phyloP scores from a whole-genome alignment of 2,797 vertebrate species.

The Eulemur coronatus region DNA sequence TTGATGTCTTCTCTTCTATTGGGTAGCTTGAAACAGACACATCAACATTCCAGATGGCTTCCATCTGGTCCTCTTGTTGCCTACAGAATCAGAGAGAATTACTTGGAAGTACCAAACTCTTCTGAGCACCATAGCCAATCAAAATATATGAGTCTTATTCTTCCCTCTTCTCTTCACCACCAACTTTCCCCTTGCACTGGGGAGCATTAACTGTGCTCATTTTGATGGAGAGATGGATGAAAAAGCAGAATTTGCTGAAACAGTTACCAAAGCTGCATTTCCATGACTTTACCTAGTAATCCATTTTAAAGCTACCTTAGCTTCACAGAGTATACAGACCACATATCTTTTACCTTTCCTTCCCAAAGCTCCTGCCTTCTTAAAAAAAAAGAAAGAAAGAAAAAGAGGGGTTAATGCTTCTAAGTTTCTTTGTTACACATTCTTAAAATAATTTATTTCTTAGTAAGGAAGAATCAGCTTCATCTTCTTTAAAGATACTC shows the following conservation, averaged over 20 bases:
- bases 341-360: not conserved
- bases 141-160: not conserved
- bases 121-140: not conserved
- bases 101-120: not conserved
- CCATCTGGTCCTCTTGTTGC: constrained; percentile 52
- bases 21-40: constrained; percentile 76
- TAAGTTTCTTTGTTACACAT: constrained; percentile 3
- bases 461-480: constrained; percentile 6
- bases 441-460: constrained; percentile 43
- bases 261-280: constrained; percentile 10
- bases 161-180: not conserved
- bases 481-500: not conserved
- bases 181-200: not conserved
- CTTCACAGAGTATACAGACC: not conserved
- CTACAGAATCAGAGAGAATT: constrained; percentile 57
- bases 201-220: not conserved
- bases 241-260: constrained; percentile 22
- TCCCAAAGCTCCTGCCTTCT: constrained; percentile 18
- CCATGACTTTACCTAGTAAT: constrained; percentile 23
- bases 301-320: constrained; percentile 4
- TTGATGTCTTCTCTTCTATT: constrained; percentile 70
- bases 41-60: constrained; percentile 76
- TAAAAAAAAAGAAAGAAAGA: not conserved
- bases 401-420: not conserved
- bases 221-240: not conserved